These are phyloP conservation scores for Nixonia krombeini DNA, from an alignment of 1,140 invertebrate species.

Conservation along the genomic window DNA sequence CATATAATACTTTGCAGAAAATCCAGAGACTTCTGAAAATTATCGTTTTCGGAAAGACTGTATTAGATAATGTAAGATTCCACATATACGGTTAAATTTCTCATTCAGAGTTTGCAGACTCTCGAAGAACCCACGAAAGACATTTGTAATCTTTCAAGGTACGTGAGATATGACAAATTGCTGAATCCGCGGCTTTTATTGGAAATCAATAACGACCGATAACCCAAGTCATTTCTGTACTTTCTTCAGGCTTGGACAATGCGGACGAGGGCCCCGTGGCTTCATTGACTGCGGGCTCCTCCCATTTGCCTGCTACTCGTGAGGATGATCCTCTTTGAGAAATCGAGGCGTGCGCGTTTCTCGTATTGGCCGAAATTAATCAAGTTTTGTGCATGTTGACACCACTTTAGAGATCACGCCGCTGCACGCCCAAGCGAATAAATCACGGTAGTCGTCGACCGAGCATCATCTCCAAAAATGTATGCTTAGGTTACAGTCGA, in stretches of 20 bases:
- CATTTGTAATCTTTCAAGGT: too few relatives aligned
- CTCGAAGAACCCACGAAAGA: background rate
- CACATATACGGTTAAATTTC: too few relatives aligned
- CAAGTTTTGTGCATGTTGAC: slow-evolving; percentile 1
- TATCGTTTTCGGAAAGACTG: too few relatives aligned
- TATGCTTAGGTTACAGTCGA: too few relatives aligned
- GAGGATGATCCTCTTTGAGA: background rate
- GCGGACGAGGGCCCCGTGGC: slow-evolving; percentile 5
- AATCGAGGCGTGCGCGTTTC: slow-evolving; percentile 16
- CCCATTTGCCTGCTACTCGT: slow-evolving; percentile 3
- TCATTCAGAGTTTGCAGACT: too few relatives aligned
- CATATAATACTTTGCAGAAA: too few relatives aligned
- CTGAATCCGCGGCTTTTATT: slow-evolving; percentile 7
- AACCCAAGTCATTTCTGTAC: slow-evolving; percentile 2
- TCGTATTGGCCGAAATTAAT: slow-evolving; percentile 24
- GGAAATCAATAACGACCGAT: slow-evolving; percentile 10
- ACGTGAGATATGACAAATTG: slow-evolving; percentile 8
- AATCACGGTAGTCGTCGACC: background rate
- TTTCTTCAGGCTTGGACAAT: slow-evolving; percentile 3
- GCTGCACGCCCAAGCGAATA: background rate
- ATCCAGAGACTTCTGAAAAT: too few relatives aligned
- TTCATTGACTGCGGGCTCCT: slow-evolving; percentile 20
- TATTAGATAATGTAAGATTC: too few relatives aligned
- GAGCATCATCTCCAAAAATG: too few relatives aligned
- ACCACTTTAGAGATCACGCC: background rate